Conservation (phyloP, 2,113 vertebrate species). For the Eretmochelys imbricata region DNA sequence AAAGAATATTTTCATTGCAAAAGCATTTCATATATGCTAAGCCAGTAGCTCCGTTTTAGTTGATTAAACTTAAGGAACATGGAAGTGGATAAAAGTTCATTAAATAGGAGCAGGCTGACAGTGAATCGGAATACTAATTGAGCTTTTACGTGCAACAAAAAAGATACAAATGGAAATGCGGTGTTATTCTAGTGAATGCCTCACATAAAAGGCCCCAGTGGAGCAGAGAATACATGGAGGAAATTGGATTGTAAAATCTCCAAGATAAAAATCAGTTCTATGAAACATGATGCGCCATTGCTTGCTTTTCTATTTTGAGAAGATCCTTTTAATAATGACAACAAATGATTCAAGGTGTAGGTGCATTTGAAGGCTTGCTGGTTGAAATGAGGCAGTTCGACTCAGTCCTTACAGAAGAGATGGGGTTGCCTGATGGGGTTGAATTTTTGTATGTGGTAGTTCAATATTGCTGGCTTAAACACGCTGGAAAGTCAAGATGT, state of each 20-base stretch:
- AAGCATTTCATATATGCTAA: conserved; percentile 64
- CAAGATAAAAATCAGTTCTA: conserved; percentile 64
- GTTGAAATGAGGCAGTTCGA: conserved; percentile 44
- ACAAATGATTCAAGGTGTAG: conserved; percentile 49
- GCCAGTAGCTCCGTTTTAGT: conserved; percentile 72
- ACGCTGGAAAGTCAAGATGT: conserved; percentile 4
- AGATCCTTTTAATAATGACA: conserved; percentile 57
- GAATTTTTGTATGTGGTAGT: conserved; percentile 39
- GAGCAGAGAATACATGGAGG: conserved; percentile 40
- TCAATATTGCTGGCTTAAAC: conserved; percentile 12
- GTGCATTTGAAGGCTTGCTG: neutral
- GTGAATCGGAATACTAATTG: conserved; percentile 75
- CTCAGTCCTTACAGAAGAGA: conserved; percentile 12
- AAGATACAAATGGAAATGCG: conserved; percentile 49
- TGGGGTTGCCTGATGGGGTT: neutral
- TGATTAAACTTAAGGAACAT: conserved; percentile 81
- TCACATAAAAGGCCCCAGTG: conserved; percentile 54
- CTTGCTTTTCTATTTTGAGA: conserved; percentile 66
- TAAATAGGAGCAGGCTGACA: conserved; percentile 66
- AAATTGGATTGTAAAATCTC: conserved; percentile 65
- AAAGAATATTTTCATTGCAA: conserved; percentile 70
- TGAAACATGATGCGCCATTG: conserved; percentile 53
- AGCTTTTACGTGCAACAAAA: conserved; percentile 69
- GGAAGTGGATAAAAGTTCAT: conserved; percentile 78
- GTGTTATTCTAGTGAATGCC: conserved; percentile 43